Evolutionary conservation across 2,888 invertebrate species (phyloP).

Genomic region (Mesorhabditis spiculigera): DNA sequence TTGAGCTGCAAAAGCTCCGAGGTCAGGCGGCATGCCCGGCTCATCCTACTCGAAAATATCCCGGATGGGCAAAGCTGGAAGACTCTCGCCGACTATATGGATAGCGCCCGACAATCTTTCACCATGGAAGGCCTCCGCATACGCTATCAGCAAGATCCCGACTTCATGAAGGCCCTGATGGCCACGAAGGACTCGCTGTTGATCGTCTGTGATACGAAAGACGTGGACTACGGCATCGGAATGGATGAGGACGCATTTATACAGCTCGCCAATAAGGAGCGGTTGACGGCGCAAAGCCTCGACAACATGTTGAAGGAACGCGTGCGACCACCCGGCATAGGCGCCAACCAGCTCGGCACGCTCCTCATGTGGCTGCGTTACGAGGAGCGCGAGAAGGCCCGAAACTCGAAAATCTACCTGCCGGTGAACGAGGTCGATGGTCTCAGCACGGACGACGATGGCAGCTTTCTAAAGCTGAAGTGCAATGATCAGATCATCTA

Average conservation of each 20-base stretch:
- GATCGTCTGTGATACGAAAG: conserved; percentile 50
- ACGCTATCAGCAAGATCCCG: conserved; percentile 49
- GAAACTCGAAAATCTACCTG: conserved; percentile 21
- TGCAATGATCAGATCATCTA: conserved; percentile 45
- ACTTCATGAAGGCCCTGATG: conserved; percentile 45
- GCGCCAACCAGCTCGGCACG: conserved; percentile 49
- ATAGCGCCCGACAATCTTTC: conserved; percentile 40
- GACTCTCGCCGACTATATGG: conserved; percentile 42
- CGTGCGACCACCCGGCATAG: conserved; percentile 41
- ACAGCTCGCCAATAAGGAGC: conserved; percentile 15
- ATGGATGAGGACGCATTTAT: conserved; percentile 46
- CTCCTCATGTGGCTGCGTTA: conserved; percentile 53
- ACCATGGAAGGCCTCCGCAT: conserved; percentile 47
- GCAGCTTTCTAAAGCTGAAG: conserved; percentile 38
- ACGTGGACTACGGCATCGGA: conserved; percentile 51
- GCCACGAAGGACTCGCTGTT: conserved; percentile 49
- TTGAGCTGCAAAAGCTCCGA: conserved; percentile 41
- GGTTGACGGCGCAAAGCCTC: conserved; percentile 10
- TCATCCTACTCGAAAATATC: conserved; percentile 44
- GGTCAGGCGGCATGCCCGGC: conserved; percentile 27
- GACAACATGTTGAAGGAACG: conserved; percentile 41
- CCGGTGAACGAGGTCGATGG: conserved; percentile 38
- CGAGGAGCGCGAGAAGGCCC: conserved; percentile 34
- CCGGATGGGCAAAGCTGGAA: conserved; percentile 49
- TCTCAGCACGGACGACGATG: conserved; percentile 46